phyloP scores from a whole-genome alignment of 2,113 vertebrate genomes.

The Oncorhynchus keta region DNA sequence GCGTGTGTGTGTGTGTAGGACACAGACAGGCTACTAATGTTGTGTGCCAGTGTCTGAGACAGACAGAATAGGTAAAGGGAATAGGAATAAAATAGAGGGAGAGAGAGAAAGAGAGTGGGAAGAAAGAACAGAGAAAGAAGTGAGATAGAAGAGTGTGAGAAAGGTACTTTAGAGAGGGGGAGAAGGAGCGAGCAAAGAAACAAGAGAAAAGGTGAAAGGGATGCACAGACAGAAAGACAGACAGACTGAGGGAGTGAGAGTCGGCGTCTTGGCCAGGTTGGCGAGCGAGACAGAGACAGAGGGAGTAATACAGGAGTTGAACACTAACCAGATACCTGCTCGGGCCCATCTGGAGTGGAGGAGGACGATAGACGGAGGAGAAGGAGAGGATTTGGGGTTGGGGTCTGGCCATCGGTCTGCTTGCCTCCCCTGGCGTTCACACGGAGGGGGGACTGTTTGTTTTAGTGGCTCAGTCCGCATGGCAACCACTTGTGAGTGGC shows the following conservation, averaged over 20 bases:
- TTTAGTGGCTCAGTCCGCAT: slow-evolving; percentile 56
- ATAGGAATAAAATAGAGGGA: neutral
- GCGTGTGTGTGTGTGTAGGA: no score
- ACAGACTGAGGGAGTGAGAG: neutral
- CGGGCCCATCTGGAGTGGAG: neutral
- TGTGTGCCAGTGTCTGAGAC: neutral
- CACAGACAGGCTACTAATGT: neutral
- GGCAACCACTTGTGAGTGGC: slow-evolving; percentile 58
- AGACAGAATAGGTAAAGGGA: neutral
- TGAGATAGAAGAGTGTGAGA: neutral
- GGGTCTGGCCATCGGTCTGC: neutral
- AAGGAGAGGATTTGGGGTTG: slow-evolving; percentile 1
- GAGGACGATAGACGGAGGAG: neutral
- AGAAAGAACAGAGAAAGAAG: neutral
- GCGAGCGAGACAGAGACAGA: neutral
- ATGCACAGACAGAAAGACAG: neutral
- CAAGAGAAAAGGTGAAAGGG: neutral
- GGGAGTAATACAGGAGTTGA: slow-evolving; percentile 1
- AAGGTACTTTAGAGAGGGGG: neutral
- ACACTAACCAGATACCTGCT: slow-evolving; percentile 19
- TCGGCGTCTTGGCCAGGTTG: no score
- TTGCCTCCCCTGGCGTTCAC: slow-evolving; percentile 37
- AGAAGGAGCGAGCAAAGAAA: neutral
- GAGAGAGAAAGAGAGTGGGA: neutral
- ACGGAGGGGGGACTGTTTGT: slow-evolving; percentile 54